A percentile compares a stretch with the other conserved stretches of the same genome.
Conservation (phyloP, 2,797 vertebrate genomes). For the Anguilla obscura region DNA sequence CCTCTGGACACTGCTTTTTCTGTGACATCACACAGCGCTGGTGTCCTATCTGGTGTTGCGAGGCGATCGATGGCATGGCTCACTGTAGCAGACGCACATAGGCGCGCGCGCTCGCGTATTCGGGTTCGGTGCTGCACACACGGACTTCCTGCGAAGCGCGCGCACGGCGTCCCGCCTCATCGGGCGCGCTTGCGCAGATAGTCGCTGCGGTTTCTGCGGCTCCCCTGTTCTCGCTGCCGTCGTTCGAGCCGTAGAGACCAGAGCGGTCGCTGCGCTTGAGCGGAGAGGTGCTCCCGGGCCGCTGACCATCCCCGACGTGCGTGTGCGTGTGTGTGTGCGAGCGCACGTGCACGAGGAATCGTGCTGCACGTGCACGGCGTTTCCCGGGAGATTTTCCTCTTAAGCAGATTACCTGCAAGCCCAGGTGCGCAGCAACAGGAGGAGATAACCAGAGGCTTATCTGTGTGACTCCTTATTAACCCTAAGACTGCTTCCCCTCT, state of each 20-base stretch:
- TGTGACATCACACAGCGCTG: neutral
- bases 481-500: neutral
- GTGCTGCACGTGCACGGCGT: neutral
- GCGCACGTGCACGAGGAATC: neutral
- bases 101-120: neutral
- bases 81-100: neutral
- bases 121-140: neutral
- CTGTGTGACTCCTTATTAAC: neutral
- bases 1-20: neutral
- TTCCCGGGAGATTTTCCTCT: constrained; percentile 57
- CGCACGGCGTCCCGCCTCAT: neutral
- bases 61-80: neutral
- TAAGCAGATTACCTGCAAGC: constrained; percentile 72
- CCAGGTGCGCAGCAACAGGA: constrained; percentile 52
- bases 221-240: too few species aligned
- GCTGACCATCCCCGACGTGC: neutral
- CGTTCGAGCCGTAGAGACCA: neutral
- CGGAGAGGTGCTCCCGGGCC: neutral
- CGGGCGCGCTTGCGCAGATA: neutral
- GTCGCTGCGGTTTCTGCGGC: neutral
- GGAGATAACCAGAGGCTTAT: constrained; percentile 13
- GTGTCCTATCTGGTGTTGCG: neutral
- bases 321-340: too few species aligned
- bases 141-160: neutral
- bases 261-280: neutral